Percentiles rank a stretch among this genome's conserved stretches.
Evolutionary conservation across 2,797 vertebrate species (phyloP).

Genomic region (Kryptolebias ocellatus): DNA sequence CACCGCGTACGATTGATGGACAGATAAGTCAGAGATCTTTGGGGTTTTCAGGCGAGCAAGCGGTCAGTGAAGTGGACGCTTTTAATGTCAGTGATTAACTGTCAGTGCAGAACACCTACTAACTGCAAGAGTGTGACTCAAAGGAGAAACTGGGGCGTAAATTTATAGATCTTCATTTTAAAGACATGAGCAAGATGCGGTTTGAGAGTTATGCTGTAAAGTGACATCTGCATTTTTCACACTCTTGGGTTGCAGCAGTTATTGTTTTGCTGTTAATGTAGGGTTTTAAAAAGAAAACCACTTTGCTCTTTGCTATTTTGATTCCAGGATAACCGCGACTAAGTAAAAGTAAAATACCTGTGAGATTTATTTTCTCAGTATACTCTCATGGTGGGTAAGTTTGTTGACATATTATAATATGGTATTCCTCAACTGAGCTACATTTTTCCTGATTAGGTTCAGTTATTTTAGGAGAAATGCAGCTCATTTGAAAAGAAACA

Average conservation of each 20-base stretch:
- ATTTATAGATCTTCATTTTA: not conserved
- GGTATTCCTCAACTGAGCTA: no score
- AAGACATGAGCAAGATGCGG: not conserved
- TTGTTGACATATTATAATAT: no score
- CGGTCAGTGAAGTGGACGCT: constrained; percentile 44
- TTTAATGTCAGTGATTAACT: constrained; percentile 49
- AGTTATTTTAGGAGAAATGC: no score
- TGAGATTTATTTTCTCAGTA: no score
- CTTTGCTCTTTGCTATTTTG: not conserved
- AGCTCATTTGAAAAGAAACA: no score
- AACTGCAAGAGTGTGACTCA: constrained; percentile 25
- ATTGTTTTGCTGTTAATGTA: no score
- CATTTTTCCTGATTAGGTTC: no score
- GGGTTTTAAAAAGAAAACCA: not conserved
- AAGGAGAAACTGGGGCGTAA: constrained; percentile 17
- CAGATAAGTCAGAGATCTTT: constrained; percentile 36
- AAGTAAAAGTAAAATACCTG: no score
- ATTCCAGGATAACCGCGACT: not conserved
- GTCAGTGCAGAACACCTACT: constrained; percentile 20
- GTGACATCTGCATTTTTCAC: not conserved
- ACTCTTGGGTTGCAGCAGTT: no score
- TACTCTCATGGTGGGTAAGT: no score
- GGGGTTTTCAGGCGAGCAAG: constrained; percentile 27
- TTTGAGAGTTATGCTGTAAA: not conserved
- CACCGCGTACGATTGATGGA: constrained; percentile 30